Evolutionary conservation across 2,797 vertebrate species (phyloP).

Genomic region (Prionace glauca): DNA sequence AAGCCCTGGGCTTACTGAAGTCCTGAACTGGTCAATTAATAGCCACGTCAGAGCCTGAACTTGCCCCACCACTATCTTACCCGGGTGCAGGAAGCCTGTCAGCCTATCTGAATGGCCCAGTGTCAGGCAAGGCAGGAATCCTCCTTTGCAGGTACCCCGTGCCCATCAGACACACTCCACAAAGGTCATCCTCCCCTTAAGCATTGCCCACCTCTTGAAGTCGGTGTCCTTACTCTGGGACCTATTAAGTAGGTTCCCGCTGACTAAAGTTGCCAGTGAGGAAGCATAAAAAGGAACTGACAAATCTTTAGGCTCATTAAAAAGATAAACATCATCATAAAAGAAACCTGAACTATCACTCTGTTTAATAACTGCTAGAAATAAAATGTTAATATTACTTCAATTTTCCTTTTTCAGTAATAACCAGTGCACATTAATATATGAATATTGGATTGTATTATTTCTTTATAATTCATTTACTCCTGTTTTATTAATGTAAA

Average conservation of each 20-base stretch:
- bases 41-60: no score
- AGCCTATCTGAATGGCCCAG: no score
- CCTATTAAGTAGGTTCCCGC: neutral
- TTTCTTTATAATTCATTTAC: neutral
- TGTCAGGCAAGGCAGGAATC: no score
- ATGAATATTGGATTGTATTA: neutral
- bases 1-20: no score
- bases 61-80: no score
- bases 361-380: neutral
- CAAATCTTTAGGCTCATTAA: neutral
- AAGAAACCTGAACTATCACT: neutral
- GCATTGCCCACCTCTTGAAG: neutral
- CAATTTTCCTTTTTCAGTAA: neutral
- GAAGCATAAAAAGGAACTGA: neutral
- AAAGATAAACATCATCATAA: neutral
- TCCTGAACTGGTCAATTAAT: no score
- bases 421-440: neutral
- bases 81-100: no score
- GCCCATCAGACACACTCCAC: neutral
- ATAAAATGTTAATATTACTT: conserved; percentile 2
- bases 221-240: neutral
- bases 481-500: conserved; percentile 12
- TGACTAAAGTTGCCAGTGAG: neutral
- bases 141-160: neutral
- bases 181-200: neutral